Base-by-base conservation (phyloP, 2,113 vertebrate genomes). In the Dascyllus trimaculatus region DNA sequence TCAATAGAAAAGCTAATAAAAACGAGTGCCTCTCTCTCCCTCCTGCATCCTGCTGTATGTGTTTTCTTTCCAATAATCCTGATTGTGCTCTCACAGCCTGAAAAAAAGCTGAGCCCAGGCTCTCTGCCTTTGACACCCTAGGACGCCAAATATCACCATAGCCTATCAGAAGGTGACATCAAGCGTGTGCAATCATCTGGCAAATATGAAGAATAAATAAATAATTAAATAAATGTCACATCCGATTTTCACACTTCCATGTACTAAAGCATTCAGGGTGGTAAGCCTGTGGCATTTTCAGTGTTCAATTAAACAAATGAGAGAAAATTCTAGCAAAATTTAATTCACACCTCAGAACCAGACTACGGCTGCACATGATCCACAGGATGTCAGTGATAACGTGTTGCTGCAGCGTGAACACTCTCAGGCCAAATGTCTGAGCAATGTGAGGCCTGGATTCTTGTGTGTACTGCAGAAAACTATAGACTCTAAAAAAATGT, bases 1-100 rank as follows among this genome's bases (percentile, higher is more conserved):
- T 84, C 83, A 68, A 82, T 82, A 80, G 64, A 61, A 80, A 59
- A 74, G 71, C 81, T 84, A 80, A 88, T 86, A 73, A 82, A 74
- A 82, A 64, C 14, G 6, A 65, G 57, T 17, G 52, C 19, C 21
- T 71, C 51, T 62, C 64, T 54, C 46, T 24, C 59, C 26, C 61
- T 49, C n/a, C 53, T 53, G 56, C 18, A 22, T 19, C 59, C 35
- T 19, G 25, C 40, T 14, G 43, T 32, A 56, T 56, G 38, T 46
- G 51, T 69, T 76, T 61, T 67, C 46, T 68, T 71, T 75, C 35
- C 59, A 75, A 52, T 71, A 88, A 64, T 68, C 38, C 56, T 45
- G 64, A 74, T 21, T 67, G 25, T 73, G 71, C 51, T 38, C 61
- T 74, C 60, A 40, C 32, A 35, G 57, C 43, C 58, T 26, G 17